Percentiles rank a stretch among this genome's conserved stretches.
Conservation (phyloP, 1,140 invertebrate genomes). For the Aphelenchoides fujianensis region DNA sequence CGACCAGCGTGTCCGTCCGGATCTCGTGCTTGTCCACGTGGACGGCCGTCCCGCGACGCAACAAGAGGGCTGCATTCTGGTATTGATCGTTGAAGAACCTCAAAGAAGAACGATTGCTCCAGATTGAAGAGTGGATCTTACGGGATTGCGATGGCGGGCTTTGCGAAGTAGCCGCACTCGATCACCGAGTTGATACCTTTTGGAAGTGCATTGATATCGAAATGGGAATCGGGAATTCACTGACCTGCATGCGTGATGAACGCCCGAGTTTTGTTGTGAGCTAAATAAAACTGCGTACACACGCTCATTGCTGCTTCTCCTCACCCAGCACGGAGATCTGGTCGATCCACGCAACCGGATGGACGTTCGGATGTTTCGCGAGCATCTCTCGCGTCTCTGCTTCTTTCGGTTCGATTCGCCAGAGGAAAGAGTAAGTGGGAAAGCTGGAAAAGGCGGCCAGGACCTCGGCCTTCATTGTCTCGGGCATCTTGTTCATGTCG, state of each 20-base stretch:
- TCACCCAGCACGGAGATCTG: slow-evolving; percentile 1
- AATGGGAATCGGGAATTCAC: no score
- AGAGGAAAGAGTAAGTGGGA: slow-evolving; percentile 17
- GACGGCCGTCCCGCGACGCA: neutral
- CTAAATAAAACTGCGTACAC: no score
- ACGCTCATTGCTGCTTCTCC: no score
- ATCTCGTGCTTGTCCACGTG: slow-evolving; percentile 2
- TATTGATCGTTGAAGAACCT: slow-evolving; percentile 19
- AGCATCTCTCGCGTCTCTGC: neutral
- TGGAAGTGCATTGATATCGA: no score
- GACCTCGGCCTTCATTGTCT: slow-evolving; percentile 17
- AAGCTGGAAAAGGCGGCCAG: slow-evolving; percentile 15
- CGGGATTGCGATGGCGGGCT: slow-evolving; percentile 7
- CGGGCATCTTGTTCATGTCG: slow-evolving; percentile 23
- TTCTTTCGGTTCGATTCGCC: neutral
- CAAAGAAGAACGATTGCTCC: neutral
- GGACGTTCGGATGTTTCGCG: neutral
- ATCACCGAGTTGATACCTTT: slow-evolving; percentile 11
- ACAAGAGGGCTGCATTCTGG: neutral
- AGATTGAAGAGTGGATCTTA: neutral
- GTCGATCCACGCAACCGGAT: neutral
- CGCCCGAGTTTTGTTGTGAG: neutral
- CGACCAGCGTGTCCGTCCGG: neutral
- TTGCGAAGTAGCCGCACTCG: neutral
- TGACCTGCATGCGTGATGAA: slow-evolving; percentile 6